Evolutionary conservation across 1,140 invertebrate genomes (phyloP).

Genomic region (Drosophila carrolli): DNA sequence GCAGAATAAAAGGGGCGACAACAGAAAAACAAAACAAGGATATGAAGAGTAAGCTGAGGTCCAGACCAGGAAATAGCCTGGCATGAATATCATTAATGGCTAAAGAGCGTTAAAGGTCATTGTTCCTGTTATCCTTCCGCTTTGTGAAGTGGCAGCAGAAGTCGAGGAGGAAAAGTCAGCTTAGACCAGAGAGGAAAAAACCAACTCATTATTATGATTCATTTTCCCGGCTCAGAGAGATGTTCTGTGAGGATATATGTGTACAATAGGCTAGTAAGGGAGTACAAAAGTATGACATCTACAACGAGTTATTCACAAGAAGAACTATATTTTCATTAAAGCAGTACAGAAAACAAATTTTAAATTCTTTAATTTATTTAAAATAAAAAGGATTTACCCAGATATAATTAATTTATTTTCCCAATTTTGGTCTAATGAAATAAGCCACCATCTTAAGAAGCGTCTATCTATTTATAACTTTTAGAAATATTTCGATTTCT

Average conservation of each 20-base stretch:
- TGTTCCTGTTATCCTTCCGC: constrained; percentile 27
- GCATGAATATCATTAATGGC: constrained; percentile 77
- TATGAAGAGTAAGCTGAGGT: constrained; percentile 37
- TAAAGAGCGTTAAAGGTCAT: constrained; percentile 64
- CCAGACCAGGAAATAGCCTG: constrained; percentile 63
- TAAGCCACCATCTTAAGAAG: too few relatives aligned
- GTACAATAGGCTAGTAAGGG: neutral
- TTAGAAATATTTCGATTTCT: too few relatives aligned
- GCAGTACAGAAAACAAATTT: too few relatives aligned
- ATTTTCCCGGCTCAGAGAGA: neutral
- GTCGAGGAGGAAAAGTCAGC: constrained; percentile 13
- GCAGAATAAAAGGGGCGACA: constrained; percentile 18
- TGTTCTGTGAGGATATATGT: neutral
- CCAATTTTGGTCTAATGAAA: too few relatives aligned
- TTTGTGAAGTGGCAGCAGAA: constrained; percentile 3
- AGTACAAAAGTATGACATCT: neutral
- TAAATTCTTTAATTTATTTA: too few relatives aligned
- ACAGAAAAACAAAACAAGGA: constrained; percentile 29
- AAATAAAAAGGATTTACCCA: too few relatives aligned
- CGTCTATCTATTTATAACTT: too few relatives aligned
- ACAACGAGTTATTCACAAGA: neutral
- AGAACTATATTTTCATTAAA: neutral
- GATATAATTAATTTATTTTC: too few relatives aligned
- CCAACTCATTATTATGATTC: constrained; percentile 36
- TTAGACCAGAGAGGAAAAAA: constrained; percentile 27